A percentile compares a stretch with the other conserved stretches of the same genome.
phyloP scores from a whole-genome alignment of 2,113 vertebrate species.

The Haplotaxodon microlepis region DNA sequence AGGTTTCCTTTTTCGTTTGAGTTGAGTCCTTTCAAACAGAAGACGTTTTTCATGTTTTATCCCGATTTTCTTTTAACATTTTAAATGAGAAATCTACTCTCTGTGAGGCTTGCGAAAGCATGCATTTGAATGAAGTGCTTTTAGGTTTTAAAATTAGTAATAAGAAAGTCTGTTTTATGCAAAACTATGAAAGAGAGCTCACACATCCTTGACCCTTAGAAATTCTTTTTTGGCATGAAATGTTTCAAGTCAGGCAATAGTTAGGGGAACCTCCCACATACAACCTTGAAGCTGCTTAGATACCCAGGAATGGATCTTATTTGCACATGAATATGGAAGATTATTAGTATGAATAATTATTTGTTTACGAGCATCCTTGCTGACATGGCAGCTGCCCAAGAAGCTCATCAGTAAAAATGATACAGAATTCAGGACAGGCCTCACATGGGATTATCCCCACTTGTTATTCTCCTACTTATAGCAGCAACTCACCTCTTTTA shows the following conservation, averaged over 20 bases:
- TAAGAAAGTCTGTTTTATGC: not conserved
- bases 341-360: conserved; percentile 78
- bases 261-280: conserved; percentile 63
- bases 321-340: conserved; percentile 72
- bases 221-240: conserved; percentile 37
- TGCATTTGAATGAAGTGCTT: not conserved
- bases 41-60: not conserved
- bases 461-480: conserved; percentile 57
- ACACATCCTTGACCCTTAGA: conserved; percentile 44
- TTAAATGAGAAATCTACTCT: not conserved
- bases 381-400: conserved; percentile 69
- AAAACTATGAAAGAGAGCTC: conserved; percentile 8
- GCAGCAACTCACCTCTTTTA: conserved; percentile 43
- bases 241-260: conserved; percentile 53
- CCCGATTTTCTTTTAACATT: not conserved
- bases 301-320: conserved; percentile 63
- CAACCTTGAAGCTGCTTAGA: conserved; percentile 68
- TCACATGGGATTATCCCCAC: conserved; percentile 61
- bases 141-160: not conserved
- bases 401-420: conserved; percentile 68
- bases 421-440: conserved; percentile 66
- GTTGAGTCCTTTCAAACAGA: not conserved
- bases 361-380: conserved; percentile 71
- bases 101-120: not conserved
- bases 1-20: not conserved